These are phyloP conservation scores for silkworm (Bombyx mori) DNA, from an alignment of 1,140 invertebrate genomes.

Conservation along the genomic window DNA sequence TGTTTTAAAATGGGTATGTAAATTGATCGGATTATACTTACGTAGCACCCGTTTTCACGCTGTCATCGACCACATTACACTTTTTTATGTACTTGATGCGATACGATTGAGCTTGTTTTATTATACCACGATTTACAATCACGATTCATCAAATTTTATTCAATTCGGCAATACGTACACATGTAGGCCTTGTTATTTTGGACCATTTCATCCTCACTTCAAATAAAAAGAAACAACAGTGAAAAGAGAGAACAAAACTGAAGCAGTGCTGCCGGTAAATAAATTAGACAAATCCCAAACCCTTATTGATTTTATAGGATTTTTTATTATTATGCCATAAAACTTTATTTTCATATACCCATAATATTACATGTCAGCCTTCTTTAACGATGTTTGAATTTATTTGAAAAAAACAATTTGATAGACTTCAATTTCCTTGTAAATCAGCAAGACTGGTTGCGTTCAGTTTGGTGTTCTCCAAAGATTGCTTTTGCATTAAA, in stretches of 20 bases:
- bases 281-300: too few relatives aligned
- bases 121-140: constrained; percentile 9
- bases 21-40: constrained; percentile 55
- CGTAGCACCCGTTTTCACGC: constrained; percentile 60
- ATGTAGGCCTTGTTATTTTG: constrained; percentile 37
- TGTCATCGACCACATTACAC: constrained; percentile 67
- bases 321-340: too few relatives aligned
- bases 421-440: too few relatives aligned
- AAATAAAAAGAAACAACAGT: constrained; percentile 54
- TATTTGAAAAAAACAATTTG: too few relatives aligned
- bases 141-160: constrained; percentile 7
- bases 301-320: too few relatives aligned
- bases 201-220: constrained; percentile 39
- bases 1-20: not conserved
- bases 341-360: too few relatives aligned
- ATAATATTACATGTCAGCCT: too few relatives aligned
- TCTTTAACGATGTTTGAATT: too few relatives aligned
- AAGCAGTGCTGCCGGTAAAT: not conserved
- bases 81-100: constrained; percentile 26
- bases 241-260: constrained; percentile 33
- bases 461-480: too few relatives aligned
- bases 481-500: too few relatives aligned
- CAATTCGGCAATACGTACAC: constrained; percentile 14
- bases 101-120: constrained; percentile 24
- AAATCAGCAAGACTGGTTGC: too few relatives aligned